Base-by-base conservation (phyloP, 64 coral and sea anemone species). In the Montipora efflorescens region DNA sequence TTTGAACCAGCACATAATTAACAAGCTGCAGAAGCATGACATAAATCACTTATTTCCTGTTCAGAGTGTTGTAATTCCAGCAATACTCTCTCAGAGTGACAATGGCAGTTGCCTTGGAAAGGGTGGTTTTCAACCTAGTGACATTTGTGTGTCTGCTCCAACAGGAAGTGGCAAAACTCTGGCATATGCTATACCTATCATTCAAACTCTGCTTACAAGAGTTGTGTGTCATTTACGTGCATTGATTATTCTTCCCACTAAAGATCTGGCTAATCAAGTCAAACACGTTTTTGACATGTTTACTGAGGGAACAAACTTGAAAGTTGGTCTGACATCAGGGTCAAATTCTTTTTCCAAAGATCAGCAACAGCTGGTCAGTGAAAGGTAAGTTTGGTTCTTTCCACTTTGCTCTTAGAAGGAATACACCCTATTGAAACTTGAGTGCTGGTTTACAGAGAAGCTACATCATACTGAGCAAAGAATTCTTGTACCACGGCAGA, bases 161-260 rank as follows among this genome's bases (percentile, higher is more conserved):
- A 99, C 98, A 69, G 98, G 98, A 87, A 99, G 98, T 87, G 98
- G 98, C 7, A 99, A 99, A 85, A 99, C 98, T 51, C 91, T 99
- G 59, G 77, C 98, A 7, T 99, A 99, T 90, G 95, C 89, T 45
- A 36, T 99, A 67, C 98, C 98, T 23, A 77, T 96, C 46, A 84
- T 99, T 47, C 94, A 99, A 53, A 89, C 46, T 47, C 12, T 92
- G 10, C 64, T 83, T 36, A 89, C 45, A 47, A 83, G 83, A 62
- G 69, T 21, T 76, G 83, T 96, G 2, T 89, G 92, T 66, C 89
- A 91, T 28, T 86, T 99, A 67, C 92, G 96, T 43, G 95, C 98
- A 36, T 94, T 99, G 20, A 57, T 99, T 28, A 90, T 99, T 47
- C 44, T 99, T 19, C 98, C 98, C 50, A 99, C 98, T 12, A 99